Conservation (phyloP, 2,797 vertebrate genomes). For the Oryzias dopingdopingensis region DNA sequence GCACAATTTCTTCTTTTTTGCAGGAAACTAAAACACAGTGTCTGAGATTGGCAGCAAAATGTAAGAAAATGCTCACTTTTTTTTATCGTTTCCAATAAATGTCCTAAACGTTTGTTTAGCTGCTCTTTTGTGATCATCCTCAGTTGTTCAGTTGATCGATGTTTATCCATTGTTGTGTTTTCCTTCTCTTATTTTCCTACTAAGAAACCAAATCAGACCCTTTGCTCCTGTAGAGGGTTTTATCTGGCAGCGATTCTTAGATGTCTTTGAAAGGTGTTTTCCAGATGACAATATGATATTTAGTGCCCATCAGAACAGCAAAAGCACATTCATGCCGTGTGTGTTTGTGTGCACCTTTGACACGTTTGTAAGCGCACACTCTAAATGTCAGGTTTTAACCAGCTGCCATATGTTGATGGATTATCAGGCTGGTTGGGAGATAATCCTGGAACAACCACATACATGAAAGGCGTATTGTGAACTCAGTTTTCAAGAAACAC, state of each 20-base stretch:
- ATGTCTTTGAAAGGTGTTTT: slow-evolving; percentile 18
- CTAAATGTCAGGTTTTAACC: slow-evolving; percentile 45
- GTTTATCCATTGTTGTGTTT: neutral
- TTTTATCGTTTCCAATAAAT: neutral
- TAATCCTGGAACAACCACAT: slow-evolving; percentile 45
- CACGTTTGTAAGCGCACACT: slow-evolving; percentile 11
- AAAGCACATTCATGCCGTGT: slow-evolving; percentile 13
- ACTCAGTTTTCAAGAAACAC: slow-evolving; percentile 55
- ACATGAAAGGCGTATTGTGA: slow-evolving; percentile 9
- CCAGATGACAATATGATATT: slow-evolving; percentile 17
- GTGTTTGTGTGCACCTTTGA: slow-evolving; percentile 17
- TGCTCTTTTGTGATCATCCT: neutral
- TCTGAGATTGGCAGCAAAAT: slow-evolving; percentile 97
- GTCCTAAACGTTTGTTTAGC: neutral
- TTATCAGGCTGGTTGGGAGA: slow-evolving; percentile 51
- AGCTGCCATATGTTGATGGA: slow-evolving; percentile 66
- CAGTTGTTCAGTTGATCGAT: neutral
- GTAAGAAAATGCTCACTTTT: slow-evolving; percentile 75
- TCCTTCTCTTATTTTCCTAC: neutral
- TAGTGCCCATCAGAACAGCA: slow-evolving; percentile 23
- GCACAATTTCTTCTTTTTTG: slow-evolving; percentile 6
- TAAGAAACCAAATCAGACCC: neutral
- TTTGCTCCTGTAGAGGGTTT: neutral
- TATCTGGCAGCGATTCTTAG: neutral
- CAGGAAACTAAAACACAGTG: slow-evolving; percentile 99